phyloP scores from a whole-genome alignment of 2,888 invertebrate species.

The Tachina fera region DNA sequence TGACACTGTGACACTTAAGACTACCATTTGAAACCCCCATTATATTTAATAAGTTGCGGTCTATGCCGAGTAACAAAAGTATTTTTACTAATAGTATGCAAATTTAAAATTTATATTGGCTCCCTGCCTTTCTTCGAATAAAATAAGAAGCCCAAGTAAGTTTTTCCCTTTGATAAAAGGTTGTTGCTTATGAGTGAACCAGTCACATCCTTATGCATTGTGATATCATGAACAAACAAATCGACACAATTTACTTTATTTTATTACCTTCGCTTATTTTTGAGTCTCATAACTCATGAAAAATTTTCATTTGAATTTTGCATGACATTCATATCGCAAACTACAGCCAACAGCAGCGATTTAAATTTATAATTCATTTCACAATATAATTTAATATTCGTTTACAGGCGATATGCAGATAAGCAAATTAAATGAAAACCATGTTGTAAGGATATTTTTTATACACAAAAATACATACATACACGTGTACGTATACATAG shows the following conservation, averaged over 20 bases:
- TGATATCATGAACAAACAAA: neutral
- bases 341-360: neutral
- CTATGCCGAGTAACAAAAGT: too few species aligned
- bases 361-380: constrained; percentile 22
- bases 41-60: too few species aligned
- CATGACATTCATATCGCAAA: constrained; percentile 7
- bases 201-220: too few species aligned
- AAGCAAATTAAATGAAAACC: constrained; percentile 14
- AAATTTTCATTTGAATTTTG: constrained; percentile 12
- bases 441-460: neutral
- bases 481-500: too few species aligned
- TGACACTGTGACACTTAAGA: too few species aligned
- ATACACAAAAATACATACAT: neutral
- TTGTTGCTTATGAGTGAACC: too few species aligned
- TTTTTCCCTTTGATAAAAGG: too few species aligned
- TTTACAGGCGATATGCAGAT: neutral
- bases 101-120: too few species aligned
- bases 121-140: too few species aligned
- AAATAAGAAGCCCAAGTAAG: too few species aligned
- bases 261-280: neutral
- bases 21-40: too few species aligned
- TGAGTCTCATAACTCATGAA: neutral
- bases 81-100: too few species aligned
- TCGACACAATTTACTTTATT: neutral
- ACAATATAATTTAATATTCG: constrained; percentile 11